These are phyloP conservation scores for Aleiodes alternator DNA, from an alignment of 2,888 invertebrate species.

Conservation along the genomic window DNA sequence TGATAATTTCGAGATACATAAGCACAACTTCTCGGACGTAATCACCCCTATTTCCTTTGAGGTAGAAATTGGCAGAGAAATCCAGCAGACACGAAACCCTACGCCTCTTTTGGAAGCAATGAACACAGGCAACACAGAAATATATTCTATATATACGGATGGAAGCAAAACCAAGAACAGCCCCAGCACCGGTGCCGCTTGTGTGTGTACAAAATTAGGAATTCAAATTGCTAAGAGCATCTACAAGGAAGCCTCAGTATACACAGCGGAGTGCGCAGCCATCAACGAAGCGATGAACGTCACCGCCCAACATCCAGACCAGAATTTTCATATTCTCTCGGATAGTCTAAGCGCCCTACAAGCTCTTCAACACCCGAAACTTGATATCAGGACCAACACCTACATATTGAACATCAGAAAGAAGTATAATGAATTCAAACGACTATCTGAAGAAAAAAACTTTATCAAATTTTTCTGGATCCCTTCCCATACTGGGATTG, in stretches of 20 bases:
- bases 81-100: background rate
- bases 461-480: too few relatives aligned
- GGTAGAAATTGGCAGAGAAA: background rate
- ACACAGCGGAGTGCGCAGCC: too few relatives aligned
- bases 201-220: background rate
- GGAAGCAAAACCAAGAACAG: conserved; percentile 25
- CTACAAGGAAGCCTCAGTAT: too few relatives aligned
- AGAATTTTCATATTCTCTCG: conserved; percentile 12
- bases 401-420: conserved; percentile 10
- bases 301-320: background rate
- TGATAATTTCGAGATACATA: background rate
- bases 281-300: background rate
- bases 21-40: background rate
- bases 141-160: conserved; percentile 11
- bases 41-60: background rate
- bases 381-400: conserved; percentile 13
- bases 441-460: too few relatives aligned
- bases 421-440: background rate
- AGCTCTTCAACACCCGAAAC: conserved; percentile 2
- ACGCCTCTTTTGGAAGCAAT: background rate
- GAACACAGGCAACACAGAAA: too few relatives aligned
- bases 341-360: background rate
- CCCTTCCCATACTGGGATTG: too few relatives aligned
- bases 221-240: too few relatives aligned
- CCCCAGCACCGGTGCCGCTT: background rate